Evolutionary conservation across 2,888 invertebrate genomes (phyloP), one percentile per base, ranked within the genome.

Genomic region (Clunio marinus): DNA sequence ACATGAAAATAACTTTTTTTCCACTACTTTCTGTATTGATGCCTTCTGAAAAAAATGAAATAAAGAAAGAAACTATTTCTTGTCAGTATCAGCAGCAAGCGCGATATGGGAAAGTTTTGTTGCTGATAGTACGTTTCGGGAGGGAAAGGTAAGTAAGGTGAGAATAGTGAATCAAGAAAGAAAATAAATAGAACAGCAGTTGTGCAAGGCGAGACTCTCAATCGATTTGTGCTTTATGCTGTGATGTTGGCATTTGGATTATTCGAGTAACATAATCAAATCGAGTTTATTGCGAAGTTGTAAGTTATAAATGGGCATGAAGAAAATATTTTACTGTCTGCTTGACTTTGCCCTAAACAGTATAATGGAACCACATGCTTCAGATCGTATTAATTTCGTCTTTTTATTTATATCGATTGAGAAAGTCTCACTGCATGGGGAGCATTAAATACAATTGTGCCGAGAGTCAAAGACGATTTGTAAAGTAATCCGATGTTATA

Each of bases 231-330:
- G 51, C 20, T 22, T 51, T 51, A 51, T 51, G 51, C 51, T n/a
- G n/a, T n/a, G n/a, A n/a, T n/a, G n/a, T n/a, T n/a, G n/a, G n/a
- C 51, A 22, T 51, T 51, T 51, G 20, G 51, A 51, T 51, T 51
- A 51, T 51, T 51, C 41, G 41, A 45, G 62, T 41, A 66, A 55
- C 20, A 55, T 55, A 66, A 66, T 66, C 66, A 66, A 66, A 66
- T 66, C 25, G 66, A 66, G 66, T 66, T 66, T 55, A 55, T 55
- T 66, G 66, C 5, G 27, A 15, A 59, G 5, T 32, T 32, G 4
- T 32, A 7, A 32, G n/a, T n/a, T n/a, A n/a, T n/a, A n/a, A 51
- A 13, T 51, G 22, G 17, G 51, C 51, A n/a, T n/a, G 51, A 22
- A 2, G 41, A 41, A 15, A 41, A 41, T 51, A 13, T 51, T 15